Evolutionary conservation across 2,113 vertebrate genomes (phyloP), one percentile per base, ranked within the genome.

Genomic region (Pipra filicauda): DNA sequence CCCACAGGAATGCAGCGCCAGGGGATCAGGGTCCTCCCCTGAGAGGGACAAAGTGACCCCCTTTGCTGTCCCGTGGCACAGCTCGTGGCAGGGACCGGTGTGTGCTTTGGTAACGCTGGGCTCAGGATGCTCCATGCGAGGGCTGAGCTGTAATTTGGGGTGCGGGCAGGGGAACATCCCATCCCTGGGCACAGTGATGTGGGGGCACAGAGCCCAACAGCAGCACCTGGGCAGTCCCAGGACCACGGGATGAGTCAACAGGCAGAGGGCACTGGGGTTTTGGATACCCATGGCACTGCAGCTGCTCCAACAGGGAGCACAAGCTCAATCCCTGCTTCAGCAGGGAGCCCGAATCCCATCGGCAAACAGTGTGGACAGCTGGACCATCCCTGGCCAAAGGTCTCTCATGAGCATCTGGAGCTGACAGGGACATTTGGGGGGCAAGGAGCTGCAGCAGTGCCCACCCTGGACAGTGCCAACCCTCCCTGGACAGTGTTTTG

Each of bases 231-330:
- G 66, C 23, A 4, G 59, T 15, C 20, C 55, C n/a, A 11, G 69
- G 26, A 48, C 8, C 46, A 3, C 2, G 18, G 46, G 18, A 21
- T 24, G 86, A 75, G 37, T 18, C 2, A 2, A 33, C 3, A 10
- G 30, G 49, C 0, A 0, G 76, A 69, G 37, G 26, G 17, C 52
- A 39, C 8, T 0, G 0, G 52, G 39, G 9, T 2, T 37, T 64
- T 49, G 62, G 44, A 15, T 59, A 37, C 27, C n/a, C 2, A 2
- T 12, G 21, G 43, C 58, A 33, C 31, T 2, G 6, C 21, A 10
- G 30, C 59, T 37, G n/a, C 55, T 55, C 33, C 0, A 3, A 15
- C 15, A n/a, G 41, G 48, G 46, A 73, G 37, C 62, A 3, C 5
- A 7, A 43, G 28, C 43, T 58, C 67, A n/a, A 9, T 49, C 48